These are phyloP conservation scores for Eupithecia dodoneata DNA, from an alignment of 2,888 invertebrate species.

Conservation along the genomic window DNA sequence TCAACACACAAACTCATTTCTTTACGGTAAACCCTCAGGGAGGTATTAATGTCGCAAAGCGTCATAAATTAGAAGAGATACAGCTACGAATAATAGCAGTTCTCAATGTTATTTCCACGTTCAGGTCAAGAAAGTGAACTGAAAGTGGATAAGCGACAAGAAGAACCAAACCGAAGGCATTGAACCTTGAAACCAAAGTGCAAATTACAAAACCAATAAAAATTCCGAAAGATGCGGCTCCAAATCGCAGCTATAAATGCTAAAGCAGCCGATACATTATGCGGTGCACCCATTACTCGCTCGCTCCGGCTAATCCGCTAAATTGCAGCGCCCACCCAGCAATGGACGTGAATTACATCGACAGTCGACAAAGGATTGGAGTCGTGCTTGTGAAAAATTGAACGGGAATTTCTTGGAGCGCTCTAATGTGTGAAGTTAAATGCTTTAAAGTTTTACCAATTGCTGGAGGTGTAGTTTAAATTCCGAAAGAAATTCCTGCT, in stretches of 20 bases:
- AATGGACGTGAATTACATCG: slow-evolving; percentile 46
- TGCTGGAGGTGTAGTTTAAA: slow-evolving; percentile 10
- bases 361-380: slow-evolving; percentile 43
- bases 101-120: neutral
- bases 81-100: neutral
- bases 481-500: slow-evolving; percentile 12
- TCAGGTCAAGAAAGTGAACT: neutral
- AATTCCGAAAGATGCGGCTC: slow-evolving; percentile 32
- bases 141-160: no score
- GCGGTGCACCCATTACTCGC: slow-evolving; percentile 42
- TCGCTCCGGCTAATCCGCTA: slow-evolving; percentile 42
- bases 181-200: slow-evolving; percentile 9
- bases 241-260: slow-evolving; percentile 43
- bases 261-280: slow-evolving; percentile 42
- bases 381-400: slow-evolving; percentile 42
- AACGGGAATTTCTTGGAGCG: slow-evolving; percentile 40
- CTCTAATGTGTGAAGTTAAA: slow-evolving; percentile 40
- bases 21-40: neutral
- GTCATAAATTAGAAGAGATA: neutral
- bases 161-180: neutral
- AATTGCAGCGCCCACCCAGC: slow-evolving; percentile 42
- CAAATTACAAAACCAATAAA: slow-evolving; percentile 29
- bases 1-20: neutral
- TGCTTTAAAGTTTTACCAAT: slow-evolving; percentile 36
- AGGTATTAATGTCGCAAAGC: neutral